Evolutionary conservation across 1,140 invertebrate species (phyloP), one percentile per base, ranked within the genome.

Genomic region (Macrosteles quadrilineatus): DNA sequence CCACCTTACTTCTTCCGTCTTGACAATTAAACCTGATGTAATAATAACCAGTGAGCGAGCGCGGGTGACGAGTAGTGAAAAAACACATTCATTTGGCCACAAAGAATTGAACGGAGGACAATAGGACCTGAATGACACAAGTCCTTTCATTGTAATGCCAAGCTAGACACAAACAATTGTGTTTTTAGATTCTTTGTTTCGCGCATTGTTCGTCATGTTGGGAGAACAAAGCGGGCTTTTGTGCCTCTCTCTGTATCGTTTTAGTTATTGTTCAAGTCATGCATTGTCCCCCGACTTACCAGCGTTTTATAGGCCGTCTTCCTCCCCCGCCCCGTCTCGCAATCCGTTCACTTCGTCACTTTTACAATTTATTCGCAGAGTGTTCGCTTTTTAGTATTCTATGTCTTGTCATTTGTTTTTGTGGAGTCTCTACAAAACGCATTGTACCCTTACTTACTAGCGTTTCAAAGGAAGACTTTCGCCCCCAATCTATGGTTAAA

Each of bases 101-200:
- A 50, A 50, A 50, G 47, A 50, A 50, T 50, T 50, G 47, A 50
- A 50, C 47, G 14, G 47, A 50, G 47, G 47, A 50, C 47, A 50
- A 50, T 50, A 50, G 47, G 47, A 17, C 47, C 47, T 73, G 72
- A 73, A 73, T 73, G 72, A 73, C 68, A 70, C 72, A 70, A 73
- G 72, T 73, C 72, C 72, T 73, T 73, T 73, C 73, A 73, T 72
- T 73, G 73, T 73, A 73, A 73, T 72, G 71, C 68, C 67, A 72
- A 73, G 70, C 73, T 73, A 73, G 73, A 72, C 73, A 73, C 73
- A 73, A 73, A 73, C 73, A 73, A 73, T 73, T 73, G 73, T 73
- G 73, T 73, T 73, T 73, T 73, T 73, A 71, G 73, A 73, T 73
- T 73, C 73, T 73, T 73, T 73, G 73, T 73, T 73, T 73, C 70